Evolutionary conservation across 2,113 vertebrate genomes (phyloP), one percentile per base, ranked within the genome.

Genomic region (Hippocampus comes): DNA sequence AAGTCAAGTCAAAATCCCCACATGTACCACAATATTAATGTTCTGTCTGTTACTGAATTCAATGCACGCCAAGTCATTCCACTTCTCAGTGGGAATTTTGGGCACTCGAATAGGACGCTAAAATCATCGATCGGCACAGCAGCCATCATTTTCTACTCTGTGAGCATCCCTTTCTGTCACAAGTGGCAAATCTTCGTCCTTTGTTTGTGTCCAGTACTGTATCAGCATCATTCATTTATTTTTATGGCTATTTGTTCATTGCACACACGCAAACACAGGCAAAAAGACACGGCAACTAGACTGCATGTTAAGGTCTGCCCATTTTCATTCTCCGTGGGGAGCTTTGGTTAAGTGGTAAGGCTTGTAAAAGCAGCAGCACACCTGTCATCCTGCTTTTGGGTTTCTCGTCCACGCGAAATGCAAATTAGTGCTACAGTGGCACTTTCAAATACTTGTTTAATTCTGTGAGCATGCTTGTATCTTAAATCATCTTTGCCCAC

Each of bases 81-180:
- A 46, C 63, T 25, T 57, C 53, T 30, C 66, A 43, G 61, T 73
- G 66, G 73, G 67, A 61, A 71, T 73, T 75, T 68, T 70, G 27
- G 66, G 46, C 66, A 34, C 65, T 56, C 27, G 60, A 15, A 64
- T 27, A 46, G 74, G 68, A 77, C 68, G 63, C 63, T 67, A 42
- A 51, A 77, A 77, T 75, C 71, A 71, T 56, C 5, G 57, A 74
- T 41, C 69, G 70, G 59, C 57, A 46, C 70, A 63, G 63, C 53
- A 63, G 74, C 73, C 49, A 4, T 55, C 46, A 71, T 51, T 67
- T 69, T 30, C 70, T 74, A 30, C 60, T 56, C 67, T 75, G 57
- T 69, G 72, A 69, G 71, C 64, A 71, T 30, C 57, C 68, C 74
- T 80, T 75, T 78, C 72, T 68, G 72, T 74, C 38, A 34, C 75